Conservation (phyloP, 1,140 invertebrate species). For the Cyclargus thomasi region DNA sequence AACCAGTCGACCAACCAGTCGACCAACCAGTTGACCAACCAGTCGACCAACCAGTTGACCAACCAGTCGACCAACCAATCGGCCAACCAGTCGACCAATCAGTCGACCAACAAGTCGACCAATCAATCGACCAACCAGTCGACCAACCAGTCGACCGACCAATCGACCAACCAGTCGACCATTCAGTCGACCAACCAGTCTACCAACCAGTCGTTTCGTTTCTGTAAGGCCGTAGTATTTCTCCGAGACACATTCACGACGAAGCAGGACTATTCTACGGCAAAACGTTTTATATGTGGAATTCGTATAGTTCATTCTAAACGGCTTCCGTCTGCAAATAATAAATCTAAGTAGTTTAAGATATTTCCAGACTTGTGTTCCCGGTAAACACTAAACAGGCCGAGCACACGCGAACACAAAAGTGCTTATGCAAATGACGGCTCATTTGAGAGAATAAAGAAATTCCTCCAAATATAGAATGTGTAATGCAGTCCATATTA, state of each 20-base stretch:
- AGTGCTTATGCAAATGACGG: conserved; percentile 29
- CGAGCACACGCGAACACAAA: conserved; percentile 25
- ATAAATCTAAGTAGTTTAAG: background rate
- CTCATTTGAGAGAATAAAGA: conserved; percentile 23
- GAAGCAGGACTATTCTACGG: background rate
- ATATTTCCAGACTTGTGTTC: background rate
- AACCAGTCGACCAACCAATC: too few species aligned
- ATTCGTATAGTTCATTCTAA: background rate
- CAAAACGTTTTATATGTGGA: background rate
- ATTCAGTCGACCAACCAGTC: too few species aligned
- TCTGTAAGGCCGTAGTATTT: too few species aligned
- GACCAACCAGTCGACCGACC: too few species aligned
- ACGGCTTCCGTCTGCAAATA: background rate
- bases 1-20: too few species aligned
- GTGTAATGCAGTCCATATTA: background rate
- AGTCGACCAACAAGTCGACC: too few species aligned
- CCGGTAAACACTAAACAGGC: background rate
- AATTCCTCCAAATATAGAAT: conserved; percentile 22
- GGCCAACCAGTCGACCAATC: too few species aligned
- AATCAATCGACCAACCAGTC: too few species aligned
- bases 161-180: too few species aligned
- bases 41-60: too few species aligned
- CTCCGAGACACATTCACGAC: background rate
- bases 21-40: too few species aligned
- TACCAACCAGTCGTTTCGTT: too few species aligned